These are phyloP conservation scores for Hemichromis elongatus DNA, from an alignment of 2,113 vertebrate genomes.

Conservation along the genomic window DNA sequence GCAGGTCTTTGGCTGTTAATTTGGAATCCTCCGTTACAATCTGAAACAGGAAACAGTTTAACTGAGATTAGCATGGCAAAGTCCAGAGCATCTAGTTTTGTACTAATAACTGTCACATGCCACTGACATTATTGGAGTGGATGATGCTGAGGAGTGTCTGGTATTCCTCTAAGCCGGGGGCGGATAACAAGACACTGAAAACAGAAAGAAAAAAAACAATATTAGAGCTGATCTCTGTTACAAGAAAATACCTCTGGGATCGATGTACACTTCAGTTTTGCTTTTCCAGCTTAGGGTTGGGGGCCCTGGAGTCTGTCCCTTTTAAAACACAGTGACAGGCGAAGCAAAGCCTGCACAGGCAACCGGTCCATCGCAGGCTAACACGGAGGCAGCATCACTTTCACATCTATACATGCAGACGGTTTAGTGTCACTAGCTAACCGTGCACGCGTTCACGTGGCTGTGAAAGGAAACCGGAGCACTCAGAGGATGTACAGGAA, in stretches of 20 bases:
- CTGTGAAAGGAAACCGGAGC: background rate
- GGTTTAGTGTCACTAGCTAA: background rate
- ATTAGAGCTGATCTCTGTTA: background rate
- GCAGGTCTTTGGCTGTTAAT: slow-evolving; percentile 80
- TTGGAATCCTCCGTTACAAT: slow-evolving; percentile 63
- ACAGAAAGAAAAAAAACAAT: background rate
- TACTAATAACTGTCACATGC: background rate
- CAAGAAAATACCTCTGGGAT: fast-evolving
- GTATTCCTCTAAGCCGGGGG: slow-evolving; percentile 77
- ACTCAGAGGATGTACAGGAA: background rate
- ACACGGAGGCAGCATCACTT: background rate
- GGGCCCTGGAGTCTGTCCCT: background rate
- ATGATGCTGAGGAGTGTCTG: slow-evolving; percentile 81
- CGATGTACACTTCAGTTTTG: background rate
- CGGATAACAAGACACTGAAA: slow-evolving; percentile 80
- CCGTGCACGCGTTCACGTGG: fast-evolving
- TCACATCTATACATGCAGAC: background rate
- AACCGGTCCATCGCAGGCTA: background rate
- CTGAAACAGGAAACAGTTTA: slow-evolving; percentile 64
- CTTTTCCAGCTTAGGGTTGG: background rate
- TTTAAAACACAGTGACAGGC: background rate
- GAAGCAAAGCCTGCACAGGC: background rate
- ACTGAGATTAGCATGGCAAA: background rate
- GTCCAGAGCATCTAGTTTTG: background rate
- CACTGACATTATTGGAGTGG: slow-evolving; percentile 77